A percentile compares a stretch with the other conserved stretches of the same genome.
Evolutionary conservation across 2,888 invertebrate genomes (phyloP).

Genomic region (Proisotoma minuta): DNA sequence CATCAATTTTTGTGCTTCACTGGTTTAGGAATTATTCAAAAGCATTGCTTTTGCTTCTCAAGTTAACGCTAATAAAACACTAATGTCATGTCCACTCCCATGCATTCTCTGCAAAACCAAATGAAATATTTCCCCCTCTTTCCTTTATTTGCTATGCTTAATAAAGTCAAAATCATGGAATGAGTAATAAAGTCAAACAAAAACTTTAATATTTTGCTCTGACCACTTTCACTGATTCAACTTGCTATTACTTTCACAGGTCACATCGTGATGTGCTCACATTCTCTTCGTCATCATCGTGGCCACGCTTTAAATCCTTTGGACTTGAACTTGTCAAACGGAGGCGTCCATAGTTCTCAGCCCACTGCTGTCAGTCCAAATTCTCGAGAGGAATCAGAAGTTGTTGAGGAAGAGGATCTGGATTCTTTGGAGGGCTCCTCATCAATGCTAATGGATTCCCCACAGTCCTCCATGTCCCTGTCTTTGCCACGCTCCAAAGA

Average conservation of each 20-base stretch:
- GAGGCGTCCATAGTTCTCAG: constrained; percentile 14
- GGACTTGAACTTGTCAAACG: constrained; percentile 15
- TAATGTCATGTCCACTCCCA: too few relatives aligned
- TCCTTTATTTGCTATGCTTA: too few relatives aligned
- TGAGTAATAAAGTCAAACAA: too few relatives aligned
- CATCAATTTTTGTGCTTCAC: too few relatives aligned
- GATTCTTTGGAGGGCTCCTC: constrained; percentile 24
- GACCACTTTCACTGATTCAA: too few relatives aligned
- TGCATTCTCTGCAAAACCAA: background rate
- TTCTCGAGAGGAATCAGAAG: constrained; percentile 18
- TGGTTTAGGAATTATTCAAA: too few relatives aligned
- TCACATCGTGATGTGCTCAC: constrained; percentile 47
- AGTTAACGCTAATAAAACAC: too few relatives aligned
- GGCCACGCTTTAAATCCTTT: constrained; percentile 41
- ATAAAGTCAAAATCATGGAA: too few relatives aligned
- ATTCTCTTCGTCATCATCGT: constrained; percentile 46
- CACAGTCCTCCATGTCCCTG: constrained; percentile 20
- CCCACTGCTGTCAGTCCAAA: constrained; percentile 21
- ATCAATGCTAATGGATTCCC: constrained; percentile 37
- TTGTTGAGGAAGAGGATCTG: constrained; percentile 4
- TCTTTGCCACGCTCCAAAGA: constrained; percentile 1
- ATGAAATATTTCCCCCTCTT: background rate
- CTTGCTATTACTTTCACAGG: constrained; percentile 34
- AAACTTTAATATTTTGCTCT: too few relatives aligned
- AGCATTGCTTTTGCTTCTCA: too few relatives aligned